These are phyloP conservation scores for Pygoscelis antarcticus DNA, from an alignment of 2,113 vertebrate genomes.

Conservation along the genomic window DNA sequence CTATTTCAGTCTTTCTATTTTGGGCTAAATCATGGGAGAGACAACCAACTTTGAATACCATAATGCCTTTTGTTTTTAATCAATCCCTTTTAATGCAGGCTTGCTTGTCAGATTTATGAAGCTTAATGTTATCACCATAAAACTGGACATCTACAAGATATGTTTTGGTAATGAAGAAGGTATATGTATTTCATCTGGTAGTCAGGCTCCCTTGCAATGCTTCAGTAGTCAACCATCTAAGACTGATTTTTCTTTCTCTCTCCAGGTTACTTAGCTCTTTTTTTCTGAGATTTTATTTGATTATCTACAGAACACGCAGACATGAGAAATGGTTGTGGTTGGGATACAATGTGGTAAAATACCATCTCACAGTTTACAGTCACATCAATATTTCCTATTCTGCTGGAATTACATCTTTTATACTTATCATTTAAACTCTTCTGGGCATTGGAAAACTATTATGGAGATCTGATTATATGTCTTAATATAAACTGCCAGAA, in stretches of 20 bases:
- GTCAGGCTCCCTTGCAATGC: neutral
- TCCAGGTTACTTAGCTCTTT: neutral
- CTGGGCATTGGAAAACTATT: neutral
- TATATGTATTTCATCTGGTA: neutral
- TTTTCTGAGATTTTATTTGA: neutral
- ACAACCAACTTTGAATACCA: neutral
- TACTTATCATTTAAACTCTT: neutral
- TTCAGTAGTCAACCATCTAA: neutral
- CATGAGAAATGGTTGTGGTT: neutral
- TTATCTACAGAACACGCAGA: neutral
- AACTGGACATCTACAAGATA: neutral
- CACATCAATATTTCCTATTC: neutral
- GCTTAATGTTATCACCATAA: neutral
- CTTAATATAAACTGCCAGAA: neutral
- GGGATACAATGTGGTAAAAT: neutral
- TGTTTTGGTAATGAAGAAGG: neutral
- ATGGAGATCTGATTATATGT: neutral
- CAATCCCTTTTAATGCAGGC: neutral
- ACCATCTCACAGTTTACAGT: neutral
- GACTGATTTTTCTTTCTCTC: neutral
- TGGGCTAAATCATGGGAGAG: neutral
- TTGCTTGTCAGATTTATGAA: neutral
- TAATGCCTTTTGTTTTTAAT: neutral
- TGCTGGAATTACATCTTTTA: neutral
- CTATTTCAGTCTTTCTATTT: neutral